Evolutionary conservation across 2,113 vertebrate genomes (phyloP).

Genomic region (Heliornis fulica): DNA sequence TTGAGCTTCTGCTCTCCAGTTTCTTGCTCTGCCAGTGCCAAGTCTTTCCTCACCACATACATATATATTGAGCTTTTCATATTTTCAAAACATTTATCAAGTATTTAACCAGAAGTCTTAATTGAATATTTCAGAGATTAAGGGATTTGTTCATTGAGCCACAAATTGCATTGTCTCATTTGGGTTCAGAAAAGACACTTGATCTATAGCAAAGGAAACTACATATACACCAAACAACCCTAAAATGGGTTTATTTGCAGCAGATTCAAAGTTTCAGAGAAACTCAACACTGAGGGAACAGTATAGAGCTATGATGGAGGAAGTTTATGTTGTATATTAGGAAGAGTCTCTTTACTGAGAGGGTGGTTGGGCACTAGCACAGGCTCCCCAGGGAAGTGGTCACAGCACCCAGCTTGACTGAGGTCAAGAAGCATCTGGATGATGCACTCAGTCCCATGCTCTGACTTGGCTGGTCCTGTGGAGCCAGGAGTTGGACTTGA

Average conservation of each 20-base stretch:
- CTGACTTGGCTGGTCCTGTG: too few species aligned
- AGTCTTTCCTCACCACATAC: neutral
- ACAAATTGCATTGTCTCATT: accelerated
- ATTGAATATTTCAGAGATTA: neutral
- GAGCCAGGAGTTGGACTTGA: too few species aligned
- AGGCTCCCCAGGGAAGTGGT: too few species aligned
- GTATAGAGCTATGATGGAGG: too few species aligned
- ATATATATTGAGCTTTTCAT: neutral
- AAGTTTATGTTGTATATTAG: too few species aligned
- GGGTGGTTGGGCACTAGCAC: too few species aligned
- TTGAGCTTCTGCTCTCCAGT: neutral
- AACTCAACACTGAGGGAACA: neutral
- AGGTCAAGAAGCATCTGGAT: too few species aligned
- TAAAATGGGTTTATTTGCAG: neutral
- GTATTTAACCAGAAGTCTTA: neutral
- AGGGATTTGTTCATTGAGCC: neutral
- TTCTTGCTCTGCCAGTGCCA: neutral
- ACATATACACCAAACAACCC: neutral
- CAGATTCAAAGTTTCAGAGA: neutral
- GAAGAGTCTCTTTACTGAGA: too few species aligned
- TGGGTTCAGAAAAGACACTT: neutral
- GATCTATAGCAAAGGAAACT: neutral
- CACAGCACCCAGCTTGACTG: too few species aligned
- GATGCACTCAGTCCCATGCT: too few species aligned
- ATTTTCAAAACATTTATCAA: neutral